A percentile compares a stretch with the other conserved stretches of the same genome.
Evolutionary conservation across 2,113 vertebrate genomes (phyloP).

Genomic region (Sinocyclocheilus grahami): DNA sequence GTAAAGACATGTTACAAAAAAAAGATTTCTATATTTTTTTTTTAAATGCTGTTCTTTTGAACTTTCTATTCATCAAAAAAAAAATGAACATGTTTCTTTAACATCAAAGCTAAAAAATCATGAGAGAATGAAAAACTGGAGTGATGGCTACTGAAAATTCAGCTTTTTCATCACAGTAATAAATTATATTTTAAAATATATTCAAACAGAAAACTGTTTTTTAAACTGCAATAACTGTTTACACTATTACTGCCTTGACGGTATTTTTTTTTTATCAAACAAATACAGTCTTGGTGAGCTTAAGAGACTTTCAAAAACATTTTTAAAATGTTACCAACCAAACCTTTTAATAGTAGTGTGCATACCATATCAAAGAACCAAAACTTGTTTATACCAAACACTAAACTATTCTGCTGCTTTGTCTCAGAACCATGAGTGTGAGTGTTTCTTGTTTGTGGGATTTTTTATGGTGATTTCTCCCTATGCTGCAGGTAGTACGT

Average conservation of each 20-base stretch:
- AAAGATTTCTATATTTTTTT: too few relatives aligned
- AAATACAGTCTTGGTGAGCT: background rate
- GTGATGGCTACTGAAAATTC: background rate
- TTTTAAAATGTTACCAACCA: background rate
- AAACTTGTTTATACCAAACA: background rate
- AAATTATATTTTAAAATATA: background rate
- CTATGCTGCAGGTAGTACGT: constrained; percentile 30
- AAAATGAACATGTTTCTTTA: too few relatives aligned
- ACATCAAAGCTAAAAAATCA: background rate
- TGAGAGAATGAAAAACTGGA: background rate
- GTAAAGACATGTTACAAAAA: too few relatives aligned
- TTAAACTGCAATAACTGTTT: background rate
- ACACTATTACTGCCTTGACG: background rate
- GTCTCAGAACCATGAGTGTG: background rate
- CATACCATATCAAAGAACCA: background rate
- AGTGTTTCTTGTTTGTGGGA: background rate
- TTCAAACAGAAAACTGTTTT: background rate
- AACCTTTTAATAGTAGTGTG: background rate
- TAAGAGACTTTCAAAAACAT: background rate
- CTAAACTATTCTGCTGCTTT: background rate
- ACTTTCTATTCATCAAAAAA: too few relatives aligned
- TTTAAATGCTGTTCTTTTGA: too few relatives aligned
- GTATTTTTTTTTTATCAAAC: background rate
- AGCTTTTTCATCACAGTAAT: background rate
- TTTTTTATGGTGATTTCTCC: background rate